Conservation (phyloP, 2,113 vertebrate species). For the Thunnus maccoyii region DNA sequence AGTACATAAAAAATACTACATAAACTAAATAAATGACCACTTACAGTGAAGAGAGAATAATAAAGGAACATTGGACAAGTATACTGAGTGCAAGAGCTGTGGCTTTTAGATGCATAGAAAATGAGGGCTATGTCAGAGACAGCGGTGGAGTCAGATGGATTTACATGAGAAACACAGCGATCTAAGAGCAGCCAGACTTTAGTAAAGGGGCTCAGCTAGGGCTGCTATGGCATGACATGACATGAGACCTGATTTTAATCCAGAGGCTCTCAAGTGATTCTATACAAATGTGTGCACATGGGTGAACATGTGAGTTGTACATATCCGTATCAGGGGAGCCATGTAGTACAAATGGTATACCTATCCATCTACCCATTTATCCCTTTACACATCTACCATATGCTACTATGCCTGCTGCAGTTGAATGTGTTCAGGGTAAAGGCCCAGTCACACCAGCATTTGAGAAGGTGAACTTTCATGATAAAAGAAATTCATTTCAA, state of each 20-base stretch:
- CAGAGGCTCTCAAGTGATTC: slow-evolving; percentile 34
- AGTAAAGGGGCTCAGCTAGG: slow-evolving; percentile 52
- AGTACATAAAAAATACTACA: background rate
- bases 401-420: background rate
- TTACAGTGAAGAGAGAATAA: slow-evolving; percentile 4
- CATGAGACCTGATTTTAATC: slow-evolving; percentile 50
- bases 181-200: slow-evolving; percentile 70
- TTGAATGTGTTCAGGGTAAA: too few species aligned
- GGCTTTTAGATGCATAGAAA: slow-evolving; percentile 57
- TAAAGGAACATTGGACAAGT: slow-evolving; percentile 20
- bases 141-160: slow-evolving; percentile 68
- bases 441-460: too few species aligned
- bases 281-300: slow-evolving; percentile 21
- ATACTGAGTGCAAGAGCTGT: slow-evolving; percentile 16
- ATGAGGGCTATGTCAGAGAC: slow-evolving; percentile 61
- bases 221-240: slow-evolving; percentile 49
- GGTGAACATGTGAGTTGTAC: background rate
- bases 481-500: too few species aligned
- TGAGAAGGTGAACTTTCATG: too few species aligned
- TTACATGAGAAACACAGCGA: slow-evolving; percentile 71
- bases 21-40: slow-evolving; percentile 29
- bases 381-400: background rate
- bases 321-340: background rate
- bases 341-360: background rate
- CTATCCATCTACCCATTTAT: background rate